A percentile compares a stretch with the other conserved stretches of the same genome.
These are phyloP conservation scores for honey bee (Apis mellifera) DNA, from an alignment of 1,140 invertebrate genomes.

Conservation along the genomic window DNA sequence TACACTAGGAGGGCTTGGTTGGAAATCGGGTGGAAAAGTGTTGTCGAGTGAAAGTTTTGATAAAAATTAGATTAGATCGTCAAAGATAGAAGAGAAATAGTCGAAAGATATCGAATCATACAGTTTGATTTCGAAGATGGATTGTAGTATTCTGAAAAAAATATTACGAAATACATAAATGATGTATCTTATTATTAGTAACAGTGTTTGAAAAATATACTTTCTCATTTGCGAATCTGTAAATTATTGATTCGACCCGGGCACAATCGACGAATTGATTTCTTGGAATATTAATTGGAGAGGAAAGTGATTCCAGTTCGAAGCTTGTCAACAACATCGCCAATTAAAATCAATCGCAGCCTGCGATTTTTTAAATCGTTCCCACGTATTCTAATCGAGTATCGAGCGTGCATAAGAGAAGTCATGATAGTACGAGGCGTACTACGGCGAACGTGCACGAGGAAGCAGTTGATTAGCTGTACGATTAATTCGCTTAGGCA, in stretches of 20 bases:
- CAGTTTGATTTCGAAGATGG: too few species aligned
- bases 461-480: conserved; percentile 38
- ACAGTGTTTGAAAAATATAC: too few species aligned
- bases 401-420: not conserved
- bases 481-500: conserved; percentile 49
- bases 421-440: not conserved
- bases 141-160: too few species aligned
- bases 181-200: too few species aligned
- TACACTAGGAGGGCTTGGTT: not conserved
- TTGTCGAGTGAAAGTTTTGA: too few species aligned
- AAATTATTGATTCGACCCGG: too few species aligned
- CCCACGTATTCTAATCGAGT: conserved; percentile 17
- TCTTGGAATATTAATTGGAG: too few species aligned
- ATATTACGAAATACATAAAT: too few species aligned
- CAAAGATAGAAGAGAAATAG: not conserved
- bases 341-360: conserved; percentile 45
- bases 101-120: not conserved
- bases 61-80: not conserved
- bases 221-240: too few species aligned
- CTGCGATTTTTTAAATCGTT: conserved; percentile 21
- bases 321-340: not conserved
- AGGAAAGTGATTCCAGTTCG: too few species aligned
- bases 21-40: too few species aligned
- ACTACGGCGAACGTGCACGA: conserved; percentile 25
- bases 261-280: too few species aligned